Conservation (phyloP, 1,140 invertebrate genomes). For the Zaprionus vittiger region DNA sequence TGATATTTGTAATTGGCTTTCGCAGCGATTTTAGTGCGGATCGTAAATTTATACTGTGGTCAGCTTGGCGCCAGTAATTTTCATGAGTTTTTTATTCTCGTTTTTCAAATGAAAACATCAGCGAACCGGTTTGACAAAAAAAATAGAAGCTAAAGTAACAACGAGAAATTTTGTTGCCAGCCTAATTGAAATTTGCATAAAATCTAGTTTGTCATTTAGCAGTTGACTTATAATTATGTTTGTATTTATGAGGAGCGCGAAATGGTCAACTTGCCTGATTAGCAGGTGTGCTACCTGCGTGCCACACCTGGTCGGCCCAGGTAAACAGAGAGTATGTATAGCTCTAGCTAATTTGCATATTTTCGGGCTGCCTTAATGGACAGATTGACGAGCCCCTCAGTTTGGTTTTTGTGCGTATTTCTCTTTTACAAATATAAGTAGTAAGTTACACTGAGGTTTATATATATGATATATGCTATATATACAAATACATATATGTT, state of each 20-base stretch:
- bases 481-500: neutral
- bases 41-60: constrained; percentile 21
- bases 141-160: constrained; percentile 5
- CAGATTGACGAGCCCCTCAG: constrained; percentile 16
- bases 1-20: constrained; percentile 40
- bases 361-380: neutral
- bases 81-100: constrained; percentile 18
- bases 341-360: neutral
- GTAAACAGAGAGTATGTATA: neutral
- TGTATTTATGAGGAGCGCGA: constrained; percentile 32
- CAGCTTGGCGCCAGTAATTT: constrained; percentile 21
- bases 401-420: neutral
- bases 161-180: constrained; percentile 28
- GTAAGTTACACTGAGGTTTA: neutral
- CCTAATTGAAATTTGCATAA: constrained; percentile 48
- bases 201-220: constrained; percentile 74
- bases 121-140: constrained; percentile 41
- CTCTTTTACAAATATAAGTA: neutral
- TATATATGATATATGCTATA: neutral
- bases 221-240: constrained; percentile 48
- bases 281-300: constrained; percentile 21
- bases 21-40: constrained; percentile 19
- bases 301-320: constrained; percentile 8
- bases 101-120: constrained; percentile 57
- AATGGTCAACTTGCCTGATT: constrained; percentile 47